Conservation (phyloP, 2,888 invertebrate genomes). For the Pardosa pseudoannulata region DNA sequence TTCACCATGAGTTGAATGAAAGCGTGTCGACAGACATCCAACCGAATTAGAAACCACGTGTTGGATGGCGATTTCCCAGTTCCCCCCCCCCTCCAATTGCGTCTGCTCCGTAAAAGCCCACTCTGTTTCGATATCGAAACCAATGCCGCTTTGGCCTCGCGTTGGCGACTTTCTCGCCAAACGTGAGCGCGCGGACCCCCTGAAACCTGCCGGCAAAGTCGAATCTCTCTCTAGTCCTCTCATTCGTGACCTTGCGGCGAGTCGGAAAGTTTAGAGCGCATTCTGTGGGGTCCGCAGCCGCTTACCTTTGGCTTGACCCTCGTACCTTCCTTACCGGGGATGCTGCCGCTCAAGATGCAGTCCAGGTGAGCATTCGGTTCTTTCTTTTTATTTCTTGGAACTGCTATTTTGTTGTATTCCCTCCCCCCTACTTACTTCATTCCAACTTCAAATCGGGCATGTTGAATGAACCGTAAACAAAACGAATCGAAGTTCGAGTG, state of each 20-base stretch:
- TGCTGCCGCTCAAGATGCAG: background rate
- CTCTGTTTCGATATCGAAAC: conserved; percentile 6
- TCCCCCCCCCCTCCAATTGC: no score
- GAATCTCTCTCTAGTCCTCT: background rate
- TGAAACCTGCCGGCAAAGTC: conserved; percentile 1
- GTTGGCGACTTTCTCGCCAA: conserved; percentile 6
- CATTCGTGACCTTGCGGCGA: conserved; percentile 7
- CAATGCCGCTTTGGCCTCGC: background rate
- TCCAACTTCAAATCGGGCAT: no score
- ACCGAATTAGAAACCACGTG: no score
- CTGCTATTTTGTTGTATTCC: no score
- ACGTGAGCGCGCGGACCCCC: no score
- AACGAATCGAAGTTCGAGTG: no score
- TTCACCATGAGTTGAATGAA: no score
- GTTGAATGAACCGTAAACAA: no score
- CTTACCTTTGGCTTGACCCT: conserved; percentile 4
- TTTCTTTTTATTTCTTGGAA: background rate
- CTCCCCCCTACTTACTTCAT: no score
- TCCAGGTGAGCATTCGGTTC: conserved; percentile 20
- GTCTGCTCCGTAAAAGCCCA: no score
- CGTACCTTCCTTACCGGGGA: background rate
- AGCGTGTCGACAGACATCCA: no score
- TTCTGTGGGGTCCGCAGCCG: background rate
- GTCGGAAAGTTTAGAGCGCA: conserved; percentile 6
- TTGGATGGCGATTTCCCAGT: no score